These are phyloP conservation scores for Pelodytes ibericus DNA, from an alignment of 2,797 vertebrate species.

Conservation along the genomic window DNA sequence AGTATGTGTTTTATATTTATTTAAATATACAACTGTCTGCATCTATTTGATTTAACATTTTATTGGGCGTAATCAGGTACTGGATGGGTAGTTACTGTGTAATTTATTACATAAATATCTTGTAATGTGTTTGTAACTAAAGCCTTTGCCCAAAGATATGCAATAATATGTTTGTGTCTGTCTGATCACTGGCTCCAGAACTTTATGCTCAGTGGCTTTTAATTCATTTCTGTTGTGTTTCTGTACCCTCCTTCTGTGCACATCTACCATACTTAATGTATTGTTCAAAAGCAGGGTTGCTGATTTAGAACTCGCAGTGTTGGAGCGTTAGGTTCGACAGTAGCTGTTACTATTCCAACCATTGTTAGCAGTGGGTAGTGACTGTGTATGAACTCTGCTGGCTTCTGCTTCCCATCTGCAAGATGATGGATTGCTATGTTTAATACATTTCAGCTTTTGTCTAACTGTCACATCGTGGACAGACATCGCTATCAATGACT, in stretches of 20 bases:
- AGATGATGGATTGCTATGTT: conserved; percentile 84
- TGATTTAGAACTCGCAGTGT: conserved; percentile 50
- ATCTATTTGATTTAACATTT: neutral
- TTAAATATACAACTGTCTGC: neutral
- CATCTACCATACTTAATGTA: conserved; percentile 59
- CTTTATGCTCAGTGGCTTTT: conserved; percentile 15
- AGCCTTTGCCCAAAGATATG: neutral
- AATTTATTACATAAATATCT: neutral
- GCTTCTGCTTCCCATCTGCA: conserved; percentile 81
- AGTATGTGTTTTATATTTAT: neutral
- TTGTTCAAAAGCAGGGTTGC: conserved; percentile 63
- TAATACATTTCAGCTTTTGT: conserved; percentile 86
- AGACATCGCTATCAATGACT: conserved; percentile 78
- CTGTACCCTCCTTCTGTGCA: neutral
- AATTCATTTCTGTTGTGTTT: neutral
- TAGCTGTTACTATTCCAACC: conserved; percentile 72
- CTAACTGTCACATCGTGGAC: conserved; percentile 75
- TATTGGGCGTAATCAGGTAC: neutral
- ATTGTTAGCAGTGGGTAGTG: conserved; percentile 78
- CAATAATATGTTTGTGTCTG: neutral
- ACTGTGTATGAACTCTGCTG: conserved; percentile 75
- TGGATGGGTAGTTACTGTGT: neutral
- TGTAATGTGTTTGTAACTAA: neutral
- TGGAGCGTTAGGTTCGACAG: conserved; percentile 57
- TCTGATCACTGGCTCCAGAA: conserved; percentile 9